Percentiles rank a stretch among this genome's conserved stretches.
phyloP scores from a whole-genome alignment of 2,797 vertebrate species.

The Meriones psammophilus region DNA sequence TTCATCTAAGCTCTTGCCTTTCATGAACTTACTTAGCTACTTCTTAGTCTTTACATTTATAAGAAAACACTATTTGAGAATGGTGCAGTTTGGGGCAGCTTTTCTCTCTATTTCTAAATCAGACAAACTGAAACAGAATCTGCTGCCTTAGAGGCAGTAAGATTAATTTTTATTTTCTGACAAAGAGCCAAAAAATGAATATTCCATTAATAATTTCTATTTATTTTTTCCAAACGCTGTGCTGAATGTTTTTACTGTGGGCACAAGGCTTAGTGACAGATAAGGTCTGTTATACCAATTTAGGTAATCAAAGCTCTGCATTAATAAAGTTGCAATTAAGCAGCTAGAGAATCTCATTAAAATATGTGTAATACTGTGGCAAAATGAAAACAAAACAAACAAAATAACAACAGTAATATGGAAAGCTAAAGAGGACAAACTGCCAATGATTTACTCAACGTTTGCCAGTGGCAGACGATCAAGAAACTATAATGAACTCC shows the following conservation, averaged over 20 bases:
- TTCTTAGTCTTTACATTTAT: background rate
- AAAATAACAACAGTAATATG: constrained; percentile 68
- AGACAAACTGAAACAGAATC: constrained; percentile 56
- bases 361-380: constrained; percentile 48
- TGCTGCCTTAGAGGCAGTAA: constrained; percentile 26
- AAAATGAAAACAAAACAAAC: constrained; percentile 75
- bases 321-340: constrained; percentile 86
- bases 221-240: constrained; percentile 80
- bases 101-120: constrained; percentile 64
- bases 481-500: constrained; percentile 82
- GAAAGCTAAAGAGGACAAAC: constrained; percentile 78
- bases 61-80: background rate
- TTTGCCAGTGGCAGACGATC: constrained; percentile 61
- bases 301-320: constrained; percentile 81
- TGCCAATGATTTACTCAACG: constrained; percentile 83
- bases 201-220: constrained; percentile 78
- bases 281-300: constrained; percentile 83
- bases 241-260: constrained; percentile 82
- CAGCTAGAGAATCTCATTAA: constrained; percentile 72
- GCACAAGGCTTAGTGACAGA: constrained; percentile 79
- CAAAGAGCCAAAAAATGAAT: constrained; percentile 80
- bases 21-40: background rate
- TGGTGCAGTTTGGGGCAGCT: background rate
- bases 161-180: constrained; percentile 74
- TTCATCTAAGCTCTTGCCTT: background rate